Evolutionary conservation across 2,113 vertebrate species (phyloP).

Genomic region (Ardeotis arabs): DNA sequence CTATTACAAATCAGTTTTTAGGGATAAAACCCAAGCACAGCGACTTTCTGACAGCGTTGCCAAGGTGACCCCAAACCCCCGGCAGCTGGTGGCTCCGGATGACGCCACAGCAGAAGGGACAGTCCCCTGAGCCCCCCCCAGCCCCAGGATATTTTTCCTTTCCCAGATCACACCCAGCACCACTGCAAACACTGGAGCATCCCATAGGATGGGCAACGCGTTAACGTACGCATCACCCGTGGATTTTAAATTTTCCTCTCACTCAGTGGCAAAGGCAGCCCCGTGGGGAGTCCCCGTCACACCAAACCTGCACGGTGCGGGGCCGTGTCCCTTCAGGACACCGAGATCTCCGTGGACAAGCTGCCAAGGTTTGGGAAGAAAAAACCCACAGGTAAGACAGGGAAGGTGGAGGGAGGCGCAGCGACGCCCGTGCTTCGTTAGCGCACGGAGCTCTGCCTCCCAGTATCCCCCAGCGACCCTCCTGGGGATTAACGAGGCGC

Average conservation of each 20-base stretch:
- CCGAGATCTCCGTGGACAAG: no score
- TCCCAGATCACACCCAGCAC: background rate
- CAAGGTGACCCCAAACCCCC: background rate
- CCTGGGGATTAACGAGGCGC: background rate
- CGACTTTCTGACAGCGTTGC: background rate
- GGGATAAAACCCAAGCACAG: background rate
- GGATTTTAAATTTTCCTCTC: no score
- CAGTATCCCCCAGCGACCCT: background rate
- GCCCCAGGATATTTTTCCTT: background rate
- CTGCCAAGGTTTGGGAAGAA: background rate
- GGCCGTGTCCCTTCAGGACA: no score
- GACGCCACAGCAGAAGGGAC: rapidly evolving
- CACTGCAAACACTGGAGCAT: background rate
- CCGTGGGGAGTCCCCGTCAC: no score
- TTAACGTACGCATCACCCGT: no score
- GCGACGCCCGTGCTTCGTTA: rapidly evolving
- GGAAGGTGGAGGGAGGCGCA: background rate
- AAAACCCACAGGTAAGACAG: background rate
- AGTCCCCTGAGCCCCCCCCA: background rate
- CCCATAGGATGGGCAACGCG: background rate
- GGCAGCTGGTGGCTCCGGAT: background rate
- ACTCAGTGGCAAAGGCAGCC: no score
- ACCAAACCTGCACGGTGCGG: no score
- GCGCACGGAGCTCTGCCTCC: background rate
- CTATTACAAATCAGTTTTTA: background rate